Conservation (phyloP, 2,888 invertebrate species). For the Anorthoa munda region DNA sequence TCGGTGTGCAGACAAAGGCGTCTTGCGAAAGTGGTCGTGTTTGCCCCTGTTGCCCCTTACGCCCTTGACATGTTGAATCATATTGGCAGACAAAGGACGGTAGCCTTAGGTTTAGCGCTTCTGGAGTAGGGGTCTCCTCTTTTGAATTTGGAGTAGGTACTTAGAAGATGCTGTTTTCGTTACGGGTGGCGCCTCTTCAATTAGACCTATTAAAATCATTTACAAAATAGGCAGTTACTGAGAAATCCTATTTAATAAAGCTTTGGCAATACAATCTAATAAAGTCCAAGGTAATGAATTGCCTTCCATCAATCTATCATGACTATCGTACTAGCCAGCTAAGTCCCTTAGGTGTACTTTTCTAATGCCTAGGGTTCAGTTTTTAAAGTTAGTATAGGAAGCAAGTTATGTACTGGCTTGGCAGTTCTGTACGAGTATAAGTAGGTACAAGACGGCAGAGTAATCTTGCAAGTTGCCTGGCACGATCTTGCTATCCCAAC, state of each 20-base stretch:
- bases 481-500: too few relatives aligned
- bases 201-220: not conserved
- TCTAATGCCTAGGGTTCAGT: too few relatives aligned
- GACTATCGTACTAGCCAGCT: not conserved
- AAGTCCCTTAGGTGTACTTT: too few relatives aligned
- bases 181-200: too few relatives aligned
- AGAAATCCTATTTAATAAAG: too few relatives aligned
- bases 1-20: constrained; percentile 69
- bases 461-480: too few relatives aligned
- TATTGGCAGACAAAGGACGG: constrained; percentile 64
- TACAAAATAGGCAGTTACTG: not conserved
- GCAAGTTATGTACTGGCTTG: too few relatives aligned
- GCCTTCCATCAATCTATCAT: not conserved
- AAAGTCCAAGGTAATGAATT: too few relatives aligned
- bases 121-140: constrained; percentile 1
- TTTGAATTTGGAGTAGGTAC: not conserved
- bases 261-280: too few relatives aligned
- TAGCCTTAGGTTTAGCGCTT: constrained; percentile 15
- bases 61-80: constrained; percentile 79
- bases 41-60: constrained; percentile 67
- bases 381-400: too few relatives aligned
- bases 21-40: constrained; percentile 76
- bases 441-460: too few relatives aligned
- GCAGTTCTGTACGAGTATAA: too few relatives aligned
- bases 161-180: not conserved